Evolutionary conservation across 2,888 invertebrate species (phyloP), one percentile per base, ranked within the genome.

Genomic region (Protodeltote pygarga): DNA sequence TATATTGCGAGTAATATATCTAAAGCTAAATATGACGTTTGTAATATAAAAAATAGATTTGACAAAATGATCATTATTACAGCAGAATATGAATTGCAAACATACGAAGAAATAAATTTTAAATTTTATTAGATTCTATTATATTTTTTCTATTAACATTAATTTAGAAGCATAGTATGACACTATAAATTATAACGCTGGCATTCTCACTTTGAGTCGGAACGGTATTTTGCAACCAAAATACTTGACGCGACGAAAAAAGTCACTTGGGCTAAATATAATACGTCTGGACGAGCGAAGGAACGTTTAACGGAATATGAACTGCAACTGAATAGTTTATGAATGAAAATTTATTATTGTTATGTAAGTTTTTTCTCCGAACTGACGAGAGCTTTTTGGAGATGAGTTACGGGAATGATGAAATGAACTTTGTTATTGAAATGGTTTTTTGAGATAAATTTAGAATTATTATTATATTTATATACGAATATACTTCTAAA

Each of bases 151-250:
- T 51, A 52, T 57, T 42, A 39, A 48, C 39, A 67, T 60, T 52
- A 60, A 67, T 65, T 64, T 49, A 34, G 35, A 40, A 39, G 46
- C 39, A 52, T 39, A 45, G 35, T 52, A 57, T 49, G 52, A 45
- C 27, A 65, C 45, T 58, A 62, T 68, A 59, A 65, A 65, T 62
- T 55, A 68, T 54, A 48, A 48, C 25, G 35, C 27, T 46, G 50
- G 44, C 57, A 62, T 62, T 67, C 53, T 48, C 50, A 62, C 68
- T 71, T 73, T 74, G 72, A 71, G 55, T 66, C 55, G 72, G 74
- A 77, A 75, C 73, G 73, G 73, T 81, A 80, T 84, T 84, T 81
- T 82, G 84, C 79, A 83, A 83, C 84, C 73, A 73, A 80, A 85
- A 85, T 84, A 85, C 80, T 77, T 74, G 67, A 65, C 71, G 69